A percentile compares a stretch with the other conserved stretches of the same genome.
Evolutionary conservation across 2,797 vertebrate species (phyloP).

Genomic region (Ptychadena robeensis): DNA sequence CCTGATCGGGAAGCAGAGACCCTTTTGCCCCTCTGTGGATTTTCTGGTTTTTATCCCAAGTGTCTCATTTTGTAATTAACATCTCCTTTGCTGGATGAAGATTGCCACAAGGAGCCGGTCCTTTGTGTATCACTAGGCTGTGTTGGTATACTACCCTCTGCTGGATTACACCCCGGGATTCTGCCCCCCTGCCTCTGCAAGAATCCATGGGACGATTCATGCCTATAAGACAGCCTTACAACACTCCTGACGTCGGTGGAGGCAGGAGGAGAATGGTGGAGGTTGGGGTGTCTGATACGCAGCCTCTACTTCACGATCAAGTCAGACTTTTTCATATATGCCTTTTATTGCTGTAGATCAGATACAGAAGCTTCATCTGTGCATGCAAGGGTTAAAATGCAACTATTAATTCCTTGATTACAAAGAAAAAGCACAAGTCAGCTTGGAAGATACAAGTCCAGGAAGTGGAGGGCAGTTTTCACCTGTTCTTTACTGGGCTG

Average conservation of each 20-base stretch:
- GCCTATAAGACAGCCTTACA: background rate
- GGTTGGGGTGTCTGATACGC: background rate
- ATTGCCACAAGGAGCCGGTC: slow-evolving; percentile 11
- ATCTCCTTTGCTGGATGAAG: slow-evolving; percentile 55
- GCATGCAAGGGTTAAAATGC: background rate
- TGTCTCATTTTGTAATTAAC: slow-evolving; percentile 61
- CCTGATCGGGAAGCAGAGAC: slow-evolving; percentile 27
- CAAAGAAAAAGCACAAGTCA: slow-evolving; percentile 15
- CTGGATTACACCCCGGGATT: background rate
- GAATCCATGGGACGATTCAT: background rate
- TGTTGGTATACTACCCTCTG: slow-evolving; percentile 10
- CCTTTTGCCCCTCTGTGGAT: slow-evolving; percentile 36
- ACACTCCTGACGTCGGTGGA: background rate
- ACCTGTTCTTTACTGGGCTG: background rate
- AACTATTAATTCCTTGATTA: slow-evolving; percentile 21
- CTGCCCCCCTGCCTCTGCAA: background rate
- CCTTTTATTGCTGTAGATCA: slow-evolving; percentile 7
- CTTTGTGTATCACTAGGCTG: slow-evolving; percentile 10
- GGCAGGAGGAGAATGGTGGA: background rate
- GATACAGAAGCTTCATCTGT: background rate
- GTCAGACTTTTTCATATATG: slow-evolving; percentile 12
- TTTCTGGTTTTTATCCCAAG: slow-evolving; percentile 56
- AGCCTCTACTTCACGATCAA: slow-evolving; percentile 2
- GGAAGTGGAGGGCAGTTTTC: background rate
- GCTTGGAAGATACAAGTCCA: background rate